These are phyloP conservation scores for Zygogramma bicolorata DNA, from an alignment of 2,888 invertebrate species.

Conservation along the genomic window DNA sequence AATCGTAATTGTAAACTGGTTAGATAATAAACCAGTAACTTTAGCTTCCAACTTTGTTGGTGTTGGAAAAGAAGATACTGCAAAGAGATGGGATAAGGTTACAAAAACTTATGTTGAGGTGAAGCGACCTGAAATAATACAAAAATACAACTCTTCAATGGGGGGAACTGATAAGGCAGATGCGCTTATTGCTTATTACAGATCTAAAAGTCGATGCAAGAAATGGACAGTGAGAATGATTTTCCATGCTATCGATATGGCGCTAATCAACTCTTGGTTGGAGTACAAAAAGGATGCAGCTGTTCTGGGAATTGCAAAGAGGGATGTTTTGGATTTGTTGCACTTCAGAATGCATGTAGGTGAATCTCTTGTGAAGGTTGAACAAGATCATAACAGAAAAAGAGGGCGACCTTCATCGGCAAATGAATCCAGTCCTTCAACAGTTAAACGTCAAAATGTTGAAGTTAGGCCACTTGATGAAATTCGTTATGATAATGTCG, in stretches of 20 bases:
- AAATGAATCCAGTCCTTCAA: neutral
- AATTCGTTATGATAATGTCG: slow-evolving; percentile 10
- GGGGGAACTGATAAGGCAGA: slow-evolving; percentile 23
- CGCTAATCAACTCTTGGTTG: slow-evolving; percentile 34
- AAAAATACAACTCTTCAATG: slow-evolving; percentile 35
- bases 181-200: slow-evolving; percentile 14
- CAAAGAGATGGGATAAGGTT: slow-evolving; percentile 27
- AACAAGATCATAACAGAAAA: slow-evolving; percentile 22
- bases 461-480: slow-evolving; percentile 2
- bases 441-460: neutral
- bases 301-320: slow-evolving; percentile 25
- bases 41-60: slow-evolving; percentile 28
- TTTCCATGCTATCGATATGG: slow-evolving; percentile 25
- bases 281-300: slow-evolving; percentile 30
- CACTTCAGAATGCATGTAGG: slow-evolving; percentile 34
- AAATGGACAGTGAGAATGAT: slow-evolving; percentile 28
- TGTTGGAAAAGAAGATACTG: slow-evolving; percentile 9
- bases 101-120: slow-evolving; percentile 43
- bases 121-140: slow-evolving; percentile 45
- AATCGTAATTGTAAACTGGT: slow-evolving; percentile 34
- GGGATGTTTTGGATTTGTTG: slow-evolving; percentile 36
- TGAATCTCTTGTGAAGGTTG: slow-evolving; percentile 31
- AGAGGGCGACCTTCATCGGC: neutral
- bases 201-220: slow-evolving; percentile 7
- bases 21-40: slow-evolving; percentile 46